Conservation (phyloP, 2,113 vertebrate genomes). For the Ancistrus triradiatus region DNA sequence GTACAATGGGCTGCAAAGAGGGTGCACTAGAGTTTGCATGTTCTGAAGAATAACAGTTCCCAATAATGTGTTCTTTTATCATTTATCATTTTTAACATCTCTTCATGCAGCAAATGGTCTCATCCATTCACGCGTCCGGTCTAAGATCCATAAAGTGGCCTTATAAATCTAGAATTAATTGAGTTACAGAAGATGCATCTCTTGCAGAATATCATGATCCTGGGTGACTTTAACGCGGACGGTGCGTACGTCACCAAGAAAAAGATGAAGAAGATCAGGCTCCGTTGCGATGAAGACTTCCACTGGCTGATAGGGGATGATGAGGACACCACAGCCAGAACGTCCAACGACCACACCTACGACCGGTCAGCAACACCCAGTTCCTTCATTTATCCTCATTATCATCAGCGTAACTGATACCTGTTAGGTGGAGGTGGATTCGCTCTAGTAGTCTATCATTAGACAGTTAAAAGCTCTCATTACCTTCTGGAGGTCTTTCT, state of each 20-base stretch:
- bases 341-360: conserved; percentile 57
- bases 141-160: too few species aligned
- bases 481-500: not conserved
- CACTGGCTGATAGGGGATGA: conserved; percentile 68
- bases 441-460: not conserved
- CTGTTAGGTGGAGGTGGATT: too few species aligned
- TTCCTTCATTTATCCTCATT: not conserved
- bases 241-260: conserved; percentile 50
- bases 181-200: too few species aligned
- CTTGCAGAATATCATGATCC: conserved; percentile 65
- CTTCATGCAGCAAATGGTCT: too few species aligned
- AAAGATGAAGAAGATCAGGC: conserved; percentile 54
- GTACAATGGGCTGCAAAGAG: too few species aligned
- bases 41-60: too few species aligned
- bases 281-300: conserved; percentile 55
- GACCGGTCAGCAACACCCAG: conserved; percentile 49
- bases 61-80: too few species aligned
- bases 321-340: conserved; percentile 60
- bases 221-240: conserved; percentile 69
- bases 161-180: too few species aligned
- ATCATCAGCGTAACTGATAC: not conserved
- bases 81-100: too few species aligned
- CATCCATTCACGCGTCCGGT: too few species aligned
- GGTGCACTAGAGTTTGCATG: too few species aligned
- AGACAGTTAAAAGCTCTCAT: not conserved